Conservation (phyloP, 2,797 vertebrate species). For the Holocentrus rufus region DNA sequence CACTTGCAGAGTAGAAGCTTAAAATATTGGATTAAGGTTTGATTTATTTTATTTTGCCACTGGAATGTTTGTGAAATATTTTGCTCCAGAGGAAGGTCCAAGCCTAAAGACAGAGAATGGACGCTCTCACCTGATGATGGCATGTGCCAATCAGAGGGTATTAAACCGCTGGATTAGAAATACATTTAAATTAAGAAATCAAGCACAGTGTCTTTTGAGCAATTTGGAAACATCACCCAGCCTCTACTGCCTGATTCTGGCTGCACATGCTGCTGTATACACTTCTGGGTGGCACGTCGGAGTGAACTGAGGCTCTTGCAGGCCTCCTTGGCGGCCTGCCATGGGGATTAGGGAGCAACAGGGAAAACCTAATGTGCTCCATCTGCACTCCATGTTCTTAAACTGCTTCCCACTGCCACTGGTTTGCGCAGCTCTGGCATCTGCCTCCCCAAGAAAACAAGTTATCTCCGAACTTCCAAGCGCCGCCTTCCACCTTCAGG, state of each 20-base stretch:
- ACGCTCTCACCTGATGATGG: not conserved
- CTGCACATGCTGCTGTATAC: conserved; percentile 21
- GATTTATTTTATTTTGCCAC: not conserved
- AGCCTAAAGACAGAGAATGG: not conserved
- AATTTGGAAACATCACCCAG: conserved; percentile 10
- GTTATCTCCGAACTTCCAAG: conserved; percentile 27
- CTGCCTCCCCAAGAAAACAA: conserved; percentile 18
- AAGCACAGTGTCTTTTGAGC: conserved; percentile 8
- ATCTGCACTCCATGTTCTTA: conserved; percentile 53
- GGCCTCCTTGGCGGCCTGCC: conserved; percentile 52
- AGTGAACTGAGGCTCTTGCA: conserved; percentile 24
- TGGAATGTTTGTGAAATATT: conserved; percentile 3
- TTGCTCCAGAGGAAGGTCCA: not conserved
- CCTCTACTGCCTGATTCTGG: conserved; percentile 27
- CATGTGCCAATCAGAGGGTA: not conserved
- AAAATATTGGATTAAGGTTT: conserved; percentile 14
- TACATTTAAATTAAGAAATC: conserved; percentile 3
- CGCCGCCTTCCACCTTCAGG: conserved; percentile 17
- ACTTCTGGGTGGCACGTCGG: conserved; percentile 49
- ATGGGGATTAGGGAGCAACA: conserved; percentile 53
- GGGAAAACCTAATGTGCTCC: conserved; percentile 46
- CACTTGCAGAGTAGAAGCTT: conserved; percentile 8
- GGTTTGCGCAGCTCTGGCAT: conserved; percentile 19
- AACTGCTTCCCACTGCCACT: conserved; percentile 36
- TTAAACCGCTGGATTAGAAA: not conserved